These are phyloP conservation scores for Muscicapa striata DNA, from an alignment of 2,797 vertebrate genomes.

Conservation along the genomic window DNA sequence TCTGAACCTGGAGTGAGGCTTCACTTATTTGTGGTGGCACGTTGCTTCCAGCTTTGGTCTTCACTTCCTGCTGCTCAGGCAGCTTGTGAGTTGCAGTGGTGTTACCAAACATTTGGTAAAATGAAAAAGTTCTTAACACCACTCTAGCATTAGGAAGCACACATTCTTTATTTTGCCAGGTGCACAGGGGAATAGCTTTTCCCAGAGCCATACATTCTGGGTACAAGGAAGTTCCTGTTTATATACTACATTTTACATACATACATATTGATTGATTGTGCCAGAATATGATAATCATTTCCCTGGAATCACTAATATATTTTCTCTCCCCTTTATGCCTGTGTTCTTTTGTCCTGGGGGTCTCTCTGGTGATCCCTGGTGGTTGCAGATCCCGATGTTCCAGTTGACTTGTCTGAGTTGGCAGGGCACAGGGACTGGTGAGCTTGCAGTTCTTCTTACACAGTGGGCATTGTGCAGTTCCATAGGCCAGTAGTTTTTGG, in stretches of 20 bases:
- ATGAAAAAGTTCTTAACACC: background rate
- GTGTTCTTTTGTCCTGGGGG: background rate
- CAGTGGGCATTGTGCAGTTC: background rate
- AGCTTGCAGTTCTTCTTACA: background rate
- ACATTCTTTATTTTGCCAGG: background rate
- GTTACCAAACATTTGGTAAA: background rate
- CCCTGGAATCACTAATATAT: background rate
- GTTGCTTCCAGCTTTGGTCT: background rate
- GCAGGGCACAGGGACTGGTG: background rate
- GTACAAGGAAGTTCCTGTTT: background rate
- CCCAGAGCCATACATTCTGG: background rate
- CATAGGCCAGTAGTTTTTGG: background rate
- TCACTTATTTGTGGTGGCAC: rapidly evolving
- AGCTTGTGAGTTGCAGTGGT: rapidly evolving
- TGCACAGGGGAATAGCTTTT: background rate
- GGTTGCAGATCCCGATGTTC: background rate
- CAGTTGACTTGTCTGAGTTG: background rate
- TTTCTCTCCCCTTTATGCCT: background rate
- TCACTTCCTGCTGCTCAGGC: background rate
- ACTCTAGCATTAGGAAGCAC: background rate
- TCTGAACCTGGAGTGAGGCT: background rate
- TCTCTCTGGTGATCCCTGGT: background rate
- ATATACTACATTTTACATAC: background rate
- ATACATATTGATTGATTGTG: background rate
- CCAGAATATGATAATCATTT: background rate